Conservation (phyloP, 2,888 invertebrate genomes). For the Atrina japonica region DNA sequence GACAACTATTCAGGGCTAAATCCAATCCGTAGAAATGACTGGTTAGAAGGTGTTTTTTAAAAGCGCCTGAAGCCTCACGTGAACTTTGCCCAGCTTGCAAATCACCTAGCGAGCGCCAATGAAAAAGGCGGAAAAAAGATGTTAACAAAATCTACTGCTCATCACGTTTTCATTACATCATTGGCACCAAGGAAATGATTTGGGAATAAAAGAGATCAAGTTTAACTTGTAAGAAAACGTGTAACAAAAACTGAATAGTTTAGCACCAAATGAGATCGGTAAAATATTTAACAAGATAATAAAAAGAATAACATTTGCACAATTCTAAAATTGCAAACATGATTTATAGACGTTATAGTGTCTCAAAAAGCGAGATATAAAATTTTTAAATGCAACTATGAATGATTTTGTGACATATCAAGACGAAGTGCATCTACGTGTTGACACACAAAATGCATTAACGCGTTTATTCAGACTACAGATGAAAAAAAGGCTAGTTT, state of each 20-base stretch:
- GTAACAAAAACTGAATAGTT: constrained; percentile 16
- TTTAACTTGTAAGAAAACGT: constrained; percentile 5
- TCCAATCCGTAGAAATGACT: constrained; percentile 12
- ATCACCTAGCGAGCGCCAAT: constrained; percentile 5
- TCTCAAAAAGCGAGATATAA: no score
- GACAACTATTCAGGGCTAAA: constrained; percentile 22
- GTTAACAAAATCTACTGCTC: neutral
- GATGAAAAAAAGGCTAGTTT: no score
- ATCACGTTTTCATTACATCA: constrained; percentile 22
- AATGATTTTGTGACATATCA: no score
- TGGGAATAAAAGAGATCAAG: constrained; percentile 22
- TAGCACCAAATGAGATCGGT: constrained; percentile 22
- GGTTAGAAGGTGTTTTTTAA: constrained; percentile 13
- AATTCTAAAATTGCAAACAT: no score
- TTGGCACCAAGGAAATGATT: constrained; percentile 47
- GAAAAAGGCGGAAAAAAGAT: neutral
- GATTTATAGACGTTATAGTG: no score
- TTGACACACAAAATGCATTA: no score
- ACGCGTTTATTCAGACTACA: no score
- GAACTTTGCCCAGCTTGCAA: constrained; percentile 2
- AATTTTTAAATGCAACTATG: no score
- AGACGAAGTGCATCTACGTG: no score
- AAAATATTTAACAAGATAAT: constrained; percentile 1
- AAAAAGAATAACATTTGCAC: no score
- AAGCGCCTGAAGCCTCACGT: constrained; percentile 8